These are phyloP conservation scores for Eolophus roseicapilla DNA, from an alignment of 2,113 vertebrate genomes.

Conservation along the genomic window DNA sequence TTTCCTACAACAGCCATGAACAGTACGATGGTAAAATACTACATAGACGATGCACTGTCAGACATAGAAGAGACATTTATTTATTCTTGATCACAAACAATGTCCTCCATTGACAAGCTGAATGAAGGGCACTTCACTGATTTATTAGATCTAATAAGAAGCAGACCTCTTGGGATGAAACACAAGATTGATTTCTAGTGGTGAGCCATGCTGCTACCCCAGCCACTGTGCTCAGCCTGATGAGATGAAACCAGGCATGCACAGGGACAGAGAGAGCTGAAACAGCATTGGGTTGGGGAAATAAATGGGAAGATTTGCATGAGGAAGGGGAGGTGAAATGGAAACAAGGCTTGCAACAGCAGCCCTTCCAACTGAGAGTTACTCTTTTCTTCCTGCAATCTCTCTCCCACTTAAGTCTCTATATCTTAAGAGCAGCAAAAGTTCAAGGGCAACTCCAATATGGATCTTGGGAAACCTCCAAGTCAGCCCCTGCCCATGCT, in stretches of 20 bases:
- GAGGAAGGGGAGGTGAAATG: neutral
- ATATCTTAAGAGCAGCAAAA: neutral
- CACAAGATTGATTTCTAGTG: slow-evolving; percentile 64
- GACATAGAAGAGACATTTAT: slow-evolving; percentile 53
- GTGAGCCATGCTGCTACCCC: slow-evolving; percentile 2
- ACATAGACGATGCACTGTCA: neutral
- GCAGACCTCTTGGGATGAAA: slow-evolving; percentile 62
- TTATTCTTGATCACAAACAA: slow-evolving; percentile 67
- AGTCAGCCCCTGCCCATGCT: neutral
- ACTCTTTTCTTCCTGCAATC: neutral
- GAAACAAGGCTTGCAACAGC: neutral
- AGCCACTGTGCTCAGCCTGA: neutral
- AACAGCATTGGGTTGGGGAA: neutral
- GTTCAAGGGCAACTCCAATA: neutral
- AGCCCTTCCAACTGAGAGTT: neutral
- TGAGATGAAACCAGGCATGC: neutral
- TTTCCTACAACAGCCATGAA: neutral
- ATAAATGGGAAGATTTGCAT: neutral
- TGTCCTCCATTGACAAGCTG: slow-evolving; percentile 62
- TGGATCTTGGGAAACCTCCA: neutral
- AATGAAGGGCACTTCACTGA: slow-evolving; percentile 69
- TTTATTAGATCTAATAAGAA: slow-evolving; percentile 72
- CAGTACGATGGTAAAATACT: neutral
- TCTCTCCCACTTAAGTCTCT: neutral
- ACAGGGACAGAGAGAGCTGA: neutral